Percentiles rank a stretch among this genome's conserved stretches.
phyloP scores from a whole-genome alignment of 2,888 invertebrate genomes.

The Craniophora ligustri region DNA sequence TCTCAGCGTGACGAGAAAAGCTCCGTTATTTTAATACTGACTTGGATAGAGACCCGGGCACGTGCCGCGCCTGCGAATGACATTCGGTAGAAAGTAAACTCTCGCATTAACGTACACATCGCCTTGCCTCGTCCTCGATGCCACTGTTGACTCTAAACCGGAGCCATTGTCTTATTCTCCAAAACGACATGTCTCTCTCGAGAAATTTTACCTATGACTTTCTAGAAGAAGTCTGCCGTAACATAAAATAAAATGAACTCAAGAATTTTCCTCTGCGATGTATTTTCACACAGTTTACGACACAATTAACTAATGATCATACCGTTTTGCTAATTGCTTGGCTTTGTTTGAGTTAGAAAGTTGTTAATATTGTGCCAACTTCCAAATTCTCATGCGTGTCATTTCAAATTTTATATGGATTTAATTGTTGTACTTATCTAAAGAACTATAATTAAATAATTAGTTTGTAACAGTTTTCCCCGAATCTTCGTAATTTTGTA shows the following conservation, averaged over 20 bases:
- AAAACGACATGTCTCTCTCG: constrained; percentile 54
- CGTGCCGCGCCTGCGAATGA: constrained; percentile 81
- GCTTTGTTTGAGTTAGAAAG: constrained; percentile 62
- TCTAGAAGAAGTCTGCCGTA: constrained; percentile 32
- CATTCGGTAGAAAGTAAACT: constrained; percentile 81
- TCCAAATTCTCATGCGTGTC: constrained; percentile 45
- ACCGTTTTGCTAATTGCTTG: constrained; percentile 54
- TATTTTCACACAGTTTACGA: constrained; percentile 51
- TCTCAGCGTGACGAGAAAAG: constrained; percentile 62
- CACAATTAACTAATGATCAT: constrained; percentile 53
- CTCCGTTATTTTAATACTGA: constrained; percentile 73
- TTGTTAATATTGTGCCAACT: constrained; percentile 44
- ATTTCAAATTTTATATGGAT: constrained; percentile 39
- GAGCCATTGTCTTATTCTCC: constrained; percentile 63
- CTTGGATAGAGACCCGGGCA: constrained; percentile 63
- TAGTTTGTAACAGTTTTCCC: constrained; percentile 35
- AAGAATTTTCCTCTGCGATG: constrained; percentile 31
- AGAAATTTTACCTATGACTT: constrained; percentile 48
- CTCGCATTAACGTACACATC: constrained; percentile 62
- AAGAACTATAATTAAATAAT: constrained; percentile 38
- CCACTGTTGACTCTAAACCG: constrained; percentile 55
- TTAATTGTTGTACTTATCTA: constrained; percentile 40
- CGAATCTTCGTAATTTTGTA: constrained; percentile 28
- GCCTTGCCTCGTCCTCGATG: constrained; percentile 41
- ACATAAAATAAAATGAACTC: constrained; percentile 35